Evolutionary conservation across 1,140 invertebrate species (phyloP), one percentile per base, ranked within the genome.

Genomic region (Ectropis grisescens): DNA sequence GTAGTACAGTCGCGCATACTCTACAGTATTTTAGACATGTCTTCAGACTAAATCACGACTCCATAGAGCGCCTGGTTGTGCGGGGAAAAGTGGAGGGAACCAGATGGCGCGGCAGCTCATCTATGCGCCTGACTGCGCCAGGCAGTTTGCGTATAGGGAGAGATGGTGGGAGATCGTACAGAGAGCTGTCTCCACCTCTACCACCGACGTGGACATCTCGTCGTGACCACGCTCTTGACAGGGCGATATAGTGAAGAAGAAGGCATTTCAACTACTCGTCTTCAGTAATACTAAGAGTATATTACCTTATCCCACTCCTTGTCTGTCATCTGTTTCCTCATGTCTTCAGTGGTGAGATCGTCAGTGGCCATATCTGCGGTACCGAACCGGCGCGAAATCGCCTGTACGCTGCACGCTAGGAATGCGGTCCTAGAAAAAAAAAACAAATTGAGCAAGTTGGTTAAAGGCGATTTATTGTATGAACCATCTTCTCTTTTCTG

Each of bases 271-370:
- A n/a, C n/a, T n/a, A n/a, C n/a, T n/a, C n/a, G n/a, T n/a, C n/a
- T n/a, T n/a, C n/a, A n/a, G n/a, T n/a, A n/a, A n/a, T n/a, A n/a
- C n/a, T n/a, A n/a, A n/a, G n/a, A n/a, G n/a, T 11, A 15, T 15
- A 12, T 41, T 58, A 83, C 81, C 78, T 92, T 95, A 48, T 96
- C 91, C 95, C 96, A 98, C 70, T 99, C 97, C 11, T 90, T 89
- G 40, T 96, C 93, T 0, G 92, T 93, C 94, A 99, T 97, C 71
- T 96, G 93, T 46, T 94, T 92, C 59, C 94, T 94, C 84, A 98
- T 92, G 39, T 92, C 88, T 72, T 98, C 95, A 8, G 93, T 92
- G 0, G 94, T 94, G 7, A 95, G 85, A 42, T 96, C 93, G 47
- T 94, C 93, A 40, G 92, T 85, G 8, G 87, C 84, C 43, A 91